A percentile compares a stretch with the other conserved stretches of the same genome.
These are phyloP conservation scores for Tetragnatha versicolor DNA, from an alignment of 1,140 invertebrate genomes.

Conservation along the genomic window DNA sequence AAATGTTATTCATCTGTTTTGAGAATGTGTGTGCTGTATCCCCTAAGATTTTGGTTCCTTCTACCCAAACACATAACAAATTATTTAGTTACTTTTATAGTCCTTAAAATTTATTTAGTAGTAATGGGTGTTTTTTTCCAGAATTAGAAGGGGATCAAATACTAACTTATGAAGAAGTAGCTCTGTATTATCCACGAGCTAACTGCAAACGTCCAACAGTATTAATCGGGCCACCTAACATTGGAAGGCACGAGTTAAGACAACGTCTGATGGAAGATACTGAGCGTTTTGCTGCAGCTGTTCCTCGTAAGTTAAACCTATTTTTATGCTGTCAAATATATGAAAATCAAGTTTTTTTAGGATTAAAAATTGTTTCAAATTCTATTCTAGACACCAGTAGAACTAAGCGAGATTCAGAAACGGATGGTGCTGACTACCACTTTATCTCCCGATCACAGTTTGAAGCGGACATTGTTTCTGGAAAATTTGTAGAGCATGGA, in stretches of 20 bases:
- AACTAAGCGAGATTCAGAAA: constrained; percentile 64
- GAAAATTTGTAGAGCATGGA: constrained; percentile 69
- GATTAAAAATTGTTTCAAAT: neutral
- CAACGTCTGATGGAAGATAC: constrained; percentile 67
- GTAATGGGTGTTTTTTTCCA: constrained; percentile 28
- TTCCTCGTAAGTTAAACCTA: constrained; percentile 67
- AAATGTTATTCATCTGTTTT: no score
- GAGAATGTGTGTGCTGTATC: no score
- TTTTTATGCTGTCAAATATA: no score
- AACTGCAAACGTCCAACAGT: constrained; percentile 68
- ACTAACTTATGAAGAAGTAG: constrained; percentile 68
- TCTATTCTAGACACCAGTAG: constrained; percentile 67
- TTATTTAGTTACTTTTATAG: no score
- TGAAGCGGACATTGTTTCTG: constrained; percentile 64
- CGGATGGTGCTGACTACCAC: constrained; percentile 68
- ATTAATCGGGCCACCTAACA: constrained; percentile 69
- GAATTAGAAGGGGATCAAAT: constrained; percentile 57
- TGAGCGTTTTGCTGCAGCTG: constrained; percentile 68
- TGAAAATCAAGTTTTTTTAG: no score
- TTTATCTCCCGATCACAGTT: constrained; percentile 67
- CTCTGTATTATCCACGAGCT: constrained; percentile 67
- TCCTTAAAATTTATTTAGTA: no score
- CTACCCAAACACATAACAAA: no score
- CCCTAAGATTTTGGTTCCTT: no score
- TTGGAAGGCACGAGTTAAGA: constrained; percentile 68